Evolutionary conservation across 64 coral and sea anemone genomes (phyloP), one percentile per base, ranked within the genome.

Genomic region (Platygyra sinensis): DNA sequence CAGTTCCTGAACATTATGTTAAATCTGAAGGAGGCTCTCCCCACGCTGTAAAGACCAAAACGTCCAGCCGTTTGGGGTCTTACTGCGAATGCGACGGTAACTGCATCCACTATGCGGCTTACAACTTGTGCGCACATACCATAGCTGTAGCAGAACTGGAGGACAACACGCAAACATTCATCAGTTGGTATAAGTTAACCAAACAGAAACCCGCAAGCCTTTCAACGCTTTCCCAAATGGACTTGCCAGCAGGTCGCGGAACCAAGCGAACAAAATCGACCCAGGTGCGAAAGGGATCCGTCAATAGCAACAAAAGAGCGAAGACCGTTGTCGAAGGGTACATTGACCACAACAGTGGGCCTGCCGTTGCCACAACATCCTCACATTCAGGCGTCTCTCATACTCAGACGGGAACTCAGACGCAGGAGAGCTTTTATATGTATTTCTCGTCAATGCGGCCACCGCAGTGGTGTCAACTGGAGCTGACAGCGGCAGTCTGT

Each of bases 101-200:
- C 31, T 89, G 87, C 61, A 88, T 86, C 0, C 62, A 19, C 15
- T 94, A 82, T 16, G 30, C 81, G 20, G 82, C 74, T 74, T 73
- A 94, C 78, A 12, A 65, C 32, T 39, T 94, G 60, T 94, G 81
- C 30, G 25, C 75, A 8, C 93, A 94, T 62, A 87, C 88, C 67
- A 36, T 87, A 27, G 88, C 82, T 72, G 67, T 82, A 38, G 93
- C 88, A 59, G 88, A 94, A 31, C 63, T 39, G 38, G 38, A 86
- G 55, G 60, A n/a, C 36, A 65, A 69, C 20, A 86, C 86, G 46
- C 32, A 72, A 50, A 38, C 73, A 15, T 89, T 74, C 78, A 32
- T 88, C n/a, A 0, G 85, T 29, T 90, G 87, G 28, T 94, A 86
- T 62, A 65, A 67, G 29, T 38, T 57, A 32, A 89, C 36, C 36